Base-by-base conservation (phyloP, 2,113 vertebrate species). In the Phylloscopus trochiloides region DNA sequence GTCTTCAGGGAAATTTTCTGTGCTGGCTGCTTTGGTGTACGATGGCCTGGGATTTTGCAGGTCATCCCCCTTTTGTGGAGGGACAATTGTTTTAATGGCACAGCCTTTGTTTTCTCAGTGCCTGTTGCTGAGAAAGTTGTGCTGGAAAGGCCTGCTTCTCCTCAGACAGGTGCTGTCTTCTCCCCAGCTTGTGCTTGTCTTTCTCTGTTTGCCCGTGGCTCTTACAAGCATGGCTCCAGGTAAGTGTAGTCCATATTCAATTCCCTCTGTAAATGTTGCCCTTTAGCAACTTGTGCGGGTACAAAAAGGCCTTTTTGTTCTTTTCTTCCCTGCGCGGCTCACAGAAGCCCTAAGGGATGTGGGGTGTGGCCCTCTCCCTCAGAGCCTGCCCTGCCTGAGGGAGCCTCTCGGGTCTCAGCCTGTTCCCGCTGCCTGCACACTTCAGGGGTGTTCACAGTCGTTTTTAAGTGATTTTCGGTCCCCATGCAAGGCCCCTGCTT, bases 301-400 rank as follows among this genome's bases (percentile, higher is more conserved):
- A 38, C 21, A 29, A 51, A 76, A 73, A 80, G 47, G 5, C 13
- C 14, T 65, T 70, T 43, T 12, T 58, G 6, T 58, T 75, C 7
- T 45, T 65, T 74, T 38, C 32, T 43, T 50, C 43, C 34, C 11
- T 67, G 17, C 15, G 19, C 1, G 3, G 8, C 10, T 92, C 26
- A 12, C 7, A 19, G 32, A 45, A 85, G 24, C 11, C 48, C 6
- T 17, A 7, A 7, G 7, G 42, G 73, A 6, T 8, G 7, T 36
- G 34, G 16, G 34, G 6, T 67, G 38, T 67, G 42, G 14, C 29
- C 12, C 13, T 8, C 3, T 78, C 38, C 28, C n/a, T 86, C 4
- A 2, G 50, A 25, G 31, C 0, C 1, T 48, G 31, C 26, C 57
- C 42, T 61, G 32, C 22, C 15, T 0, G 2, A 51, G 29, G 42